Evolutionary conservation across 2,888 invertebrate species (phyloP), one percentile per base, ranked within the genome.

Genomic region (Xestia xanthographa): DNA sequence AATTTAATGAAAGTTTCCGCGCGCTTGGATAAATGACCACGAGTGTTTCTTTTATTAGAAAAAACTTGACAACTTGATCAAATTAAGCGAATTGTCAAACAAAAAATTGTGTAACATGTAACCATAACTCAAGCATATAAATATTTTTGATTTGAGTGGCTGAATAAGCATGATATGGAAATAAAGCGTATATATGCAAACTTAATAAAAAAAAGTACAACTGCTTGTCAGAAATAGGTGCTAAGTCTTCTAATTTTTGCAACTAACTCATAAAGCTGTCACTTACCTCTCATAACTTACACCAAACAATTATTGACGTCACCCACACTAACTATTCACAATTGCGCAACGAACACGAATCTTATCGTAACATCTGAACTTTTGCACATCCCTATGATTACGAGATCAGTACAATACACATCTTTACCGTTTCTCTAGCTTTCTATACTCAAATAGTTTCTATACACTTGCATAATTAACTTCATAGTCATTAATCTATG

Each of bases 301-400:
- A 79, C 84, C 87, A 80, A 62, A 58, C n/a, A 50, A 11, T 63
- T 20, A 20, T 38, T 71, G 38, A 79, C 70, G 50, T 62, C 63
- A 77, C 73, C 63, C 66, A 80, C 80, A 83, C 80, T 80, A 85
- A 82, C 81, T 85, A 86, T 58, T 53, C 80, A 85, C 79, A 79
- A 90, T 91, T 92, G 90, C 88, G 92, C 91, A 94, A 93, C 88
- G 86, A 91, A 90, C 85, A 83, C 79, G 85, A 91, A 92, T 92
- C 92, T 93, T 92, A 93, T 93, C 92, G 90, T 86, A 90, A 88
- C 90, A 91, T 92, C 91, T 93, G 92, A 94, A 94, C 94, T 93
- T 94, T 93, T 90, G 91, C 92, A 89, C 88, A 89, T 90, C 88
- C 87, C 85, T 84, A 85, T 78, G 70, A 86, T 88, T 87, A 84